These are phyloP conservation scores for Meganola albula DNA, from an alignment of 2,888 invertebrate species.

Conservation along the genomic window DNA sequence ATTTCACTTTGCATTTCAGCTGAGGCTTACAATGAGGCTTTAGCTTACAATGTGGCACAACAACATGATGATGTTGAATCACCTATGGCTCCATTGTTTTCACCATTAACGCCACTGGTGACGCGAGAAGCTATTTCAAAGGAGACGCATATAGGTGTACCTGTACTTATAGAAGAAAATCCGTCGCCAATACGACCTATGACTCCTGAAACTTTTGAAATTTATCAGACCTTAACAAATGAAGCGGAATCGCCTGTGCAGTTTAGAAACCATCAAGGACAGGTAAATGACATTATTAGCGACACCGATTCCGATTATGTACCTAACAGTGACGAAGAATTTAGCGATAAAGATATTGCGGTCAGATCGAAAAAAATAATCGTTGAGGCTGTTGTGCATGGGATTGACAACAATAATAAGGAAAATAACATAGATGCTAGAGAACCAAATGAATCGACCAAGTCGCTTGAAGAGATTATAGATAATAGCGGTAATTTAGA, in stretches of 20 bases:
- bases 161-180: conserved; percentile 6
- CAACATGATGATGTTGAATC: conserved; percentile 7
- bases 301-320: conserved; percentile 7
- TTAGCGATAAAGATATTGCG: background rate
- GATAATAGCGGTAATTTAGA: conserved; percentile 5
- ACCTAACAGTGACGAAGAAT: conserved; percentile 4
- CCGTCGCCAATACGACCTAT: conserved; percentile 7
- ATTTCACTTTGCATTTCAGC: conserved; percentile 8
- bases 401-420: conserved; percentile 2
- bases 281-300: conserved; percentile 3
- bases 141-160: conserved; percentile 5
- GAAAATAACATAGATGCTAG: background rate
- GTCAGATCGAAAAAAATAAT: conserved; percentile 3
- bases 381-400: conserved; percentile 4
- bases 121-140: conserved; percentile 3
- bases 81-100: conserved; percentile 8
- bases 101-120: conserved; percentile 6
- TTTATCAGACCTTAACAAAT: conserved; percentile 7
- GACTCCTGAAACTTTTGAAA: conserved; percentile 8
- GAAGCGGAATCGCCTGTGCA: conserved; percentile 6
- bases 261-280: conserved; percentile 3
- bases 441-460: conserved; percentile 1
- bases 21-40: conserved; percentile 5
- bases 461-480: conserved; percentile 3
- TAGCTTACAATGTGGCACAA: conserved; percentile 9